These are phyloP conservation scores for Anabas testudineus DNA, from an alignment of 2,797 vertebrate genomes.

Conservation along the genomic window DNA sequence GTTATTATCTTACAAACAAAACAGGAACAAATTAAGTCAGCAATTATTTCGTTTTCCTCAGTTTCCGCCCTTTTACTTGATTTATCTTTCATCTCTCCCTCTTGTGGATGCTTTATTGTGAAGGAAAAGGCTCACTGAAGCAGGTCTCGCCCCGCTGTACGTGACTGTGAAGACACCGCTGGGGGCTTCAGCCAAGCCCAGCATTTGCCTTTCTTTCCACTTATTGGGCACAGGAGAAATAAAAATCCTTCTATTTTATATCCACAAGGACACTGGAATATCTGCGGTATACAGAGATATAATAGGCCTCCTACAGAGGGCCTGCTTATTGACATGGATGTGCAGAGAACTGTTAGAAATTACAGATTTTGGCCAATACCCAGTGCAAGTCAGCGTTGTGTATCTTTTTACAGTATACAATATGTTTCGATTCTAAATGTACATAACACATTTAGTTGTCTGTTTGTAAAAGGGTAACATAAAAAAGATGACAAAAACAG, in stretches of 20 bases:
- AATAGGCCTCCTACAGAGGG: constrained; percentile 34
- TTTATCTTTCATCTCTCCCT: constrained; percentile 65
- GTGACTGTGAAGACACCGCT: constrained; percentile 57
- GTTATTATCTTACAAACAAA: constrained; percentile 1
- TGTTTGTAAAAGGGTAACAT: background rate
- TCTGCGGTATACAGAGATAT: constrained; percentile 25
- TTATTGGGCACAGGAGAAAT: constrained; percentile 31
- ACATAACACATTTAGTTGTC: background rate
- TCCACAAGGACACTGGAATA: constrained; percentile 37
- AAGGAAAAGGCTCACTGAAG: constrained; percentile 50
- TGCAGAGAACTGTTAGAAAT: constrained; percentile 18
- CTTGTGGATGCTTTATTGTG: constrained; percentile 55
- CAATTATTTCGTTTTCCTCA: constrained; percentile 47
- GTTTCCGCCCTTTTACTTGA: constrained; percentile 48
- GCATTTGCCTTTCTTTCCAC: constrained; percentile 51
- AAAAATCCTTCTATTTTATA: constrained; percentile 41
- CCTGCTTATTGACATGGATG: constrained; percentile 28
- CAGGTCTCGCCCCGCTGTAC: constrained; percentile 57
- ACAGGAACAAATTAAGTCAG: constrained; percentile 45
- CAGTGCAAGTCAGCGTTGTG: constrained; percentile 1
- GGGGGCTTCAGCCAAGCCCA: constrained; percentile 50
- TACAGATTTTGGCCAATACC: background rate
- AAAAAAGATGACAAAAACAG: background rate
- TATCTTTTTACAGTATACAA: background rate
- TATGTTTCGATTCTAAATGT: constrained; percentile 17